Conservation (phyloP, 2,797 vertebrate species). For the Neosilurus hyrtlii region DNA sequence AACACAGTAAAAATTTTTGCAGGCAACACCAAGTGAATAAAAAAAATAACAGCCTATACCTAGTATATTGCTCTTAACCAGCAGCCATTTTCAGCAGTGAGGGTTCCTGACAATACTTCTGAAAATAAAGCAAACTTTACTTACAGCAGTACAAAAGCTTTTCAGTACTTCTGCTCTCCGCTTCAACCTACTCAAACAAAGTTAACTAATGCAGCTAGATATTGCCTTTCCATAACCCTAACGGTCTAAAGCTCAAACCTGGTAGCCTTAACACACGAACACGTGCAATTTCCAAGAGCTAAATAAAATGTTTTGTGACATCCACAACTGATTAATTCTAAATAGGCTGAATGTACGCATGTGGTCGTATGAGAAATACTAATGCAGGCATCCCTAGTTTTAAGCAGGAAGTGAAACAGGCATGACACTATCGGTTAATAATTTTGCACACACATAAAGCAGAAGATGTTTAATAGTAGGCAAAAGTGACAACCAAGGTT, state of each 20-base stretch:
- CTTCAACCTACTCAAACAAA: background rate
- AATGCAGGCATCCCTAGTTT: background rate
- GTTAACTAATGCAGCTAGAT: background rate
- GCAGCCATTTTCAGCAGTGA: background rate
- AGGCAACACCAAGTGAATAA: background rate
- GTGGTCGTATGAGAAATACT: background rate
- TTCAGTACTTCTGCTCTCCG: background rate
- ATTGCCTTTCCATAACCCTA: background rate
- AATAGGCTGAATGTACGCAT: background rate
- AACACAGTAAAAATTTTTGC: background rate
- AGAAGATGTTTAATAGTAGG: background rate
- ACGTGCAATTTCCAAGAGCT: background rate
- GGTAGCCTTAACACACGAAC: background rate
- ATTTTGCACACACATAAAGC: background rate
- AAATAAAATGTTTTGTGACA: background rate
- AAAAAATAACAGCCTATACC: background rate
- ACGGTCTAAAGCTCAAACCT: no score
- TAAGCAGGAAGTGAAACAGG: background rate
- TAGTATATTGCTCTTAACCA: background rate
- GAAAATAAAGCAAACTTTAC: background rate
- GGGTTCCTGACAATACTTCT: background rate
- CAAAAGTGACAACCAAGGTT: background rate
- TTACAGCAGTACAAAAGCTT: background rate
- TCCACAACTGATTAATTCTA: background rate
- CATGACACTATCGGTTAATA: background rate